Evolutionary conservation across 2,888 invertebrate species (phyloP), one percentile per base, ranked within the genome.

Genomic region (Carabus problematicus): DNA sequence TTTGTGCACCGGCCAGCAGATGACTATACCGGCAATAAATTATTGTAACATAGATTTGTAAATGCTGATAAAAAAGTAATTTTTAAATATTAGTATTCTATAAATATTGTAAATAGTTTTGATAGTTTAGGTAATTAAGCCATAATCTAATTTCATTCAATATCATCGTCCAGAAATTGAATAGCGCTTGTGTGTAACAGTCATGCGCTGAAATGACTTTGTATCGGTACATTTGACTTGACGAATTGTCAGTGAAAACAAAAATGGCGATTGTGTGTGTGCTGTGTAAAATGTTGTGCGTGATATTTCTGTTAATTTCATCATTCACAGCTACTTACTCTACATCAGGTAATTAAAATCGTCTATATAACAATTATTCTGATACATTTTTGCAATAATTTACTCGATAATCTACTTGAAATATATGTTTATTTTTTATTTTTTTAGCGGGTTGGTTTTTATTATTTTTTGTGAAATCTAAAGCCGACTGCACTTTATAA

Each of bases 201-300:
- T 6, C 29, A 29, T 29, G 29, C 29, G 29, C 29, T 29, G 29
- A 29, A 29, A 29, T 29, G 3, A 29, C 29, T 55, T 55, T 55
- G 14, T 7, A 18, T 19, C 19, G 4, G 29, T 56, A n/a, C 56
- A 12, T 56, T 40, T 39, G 56, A 40, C 11, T 12, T 39, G 19
- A 56, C 29, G 40, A 59, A n/a, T 43, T 55, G 42, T 54, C 64
- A 73, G 71, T 73, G 75, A 74, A 75, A 76, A 74, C 75, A 77
- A 79, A 77, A 75, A 79, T 79, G 79, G 79, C 78, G 76, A 75
- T 73, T 71, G 72, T 75, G 71, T 73, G 74, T 75, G 70, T 74
- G 72, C 68, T 72, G 71, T 74, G 76, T 74, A 74, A 74, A 70
- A 73, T 75, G 74, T 77, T 76, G 71, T 75, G 74, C 70, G 73